Evolutionary conservation across 2,888 invertebrate genomes (phyloP).

Genomic region (Schizaphis graminum): DNA sequence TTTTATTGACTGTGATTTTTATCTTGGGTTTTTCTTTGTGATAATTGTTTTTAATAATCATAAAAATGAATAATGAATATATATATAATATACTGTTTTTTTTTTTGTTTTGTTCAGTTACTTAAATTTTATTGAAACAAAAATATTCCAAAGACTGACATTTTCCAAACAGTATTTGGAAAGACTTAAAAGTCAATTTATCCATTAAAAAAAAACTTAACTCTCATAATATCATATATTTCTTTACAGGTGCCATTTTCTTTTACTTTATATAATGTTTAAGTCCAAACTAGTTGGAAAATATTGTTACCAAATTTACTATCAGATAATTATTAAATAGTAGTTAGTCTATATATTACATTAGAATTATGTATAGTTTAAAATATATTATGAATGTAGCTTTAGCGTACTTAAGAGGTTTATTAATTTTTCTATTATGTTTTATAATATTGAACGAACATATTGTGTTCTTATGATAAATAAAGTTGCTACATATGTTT

Average conservation of each 20-base stretch:
- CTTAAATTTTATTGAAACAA: conserved; percentile 62
- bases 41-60: conserved; percentile 55
- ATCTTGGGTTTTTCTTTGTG: conserved; percentile 63
- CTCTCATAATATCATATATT: conserved; percentile 58
- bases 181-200: conserved; percentile 65
- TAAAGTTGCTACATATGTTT: conserved; percentile 48
- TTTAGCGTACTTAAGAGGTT: conserved; percentile 56
- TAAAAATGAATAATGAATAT: conserved; percentile 27
- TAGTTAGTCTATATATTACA: conserved; percentile 54
- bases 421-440: conserved; percentile 60
- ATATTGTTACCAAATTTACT: conserved; percentile 65
- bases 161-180: conserved; percentile 65
- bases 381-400: conserved; percentile 28
- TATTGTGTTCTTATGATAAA: conserved; percentile 55
- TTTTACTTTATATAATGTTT: conserved; percentile 52
- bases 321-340: conserved; percentile 59
- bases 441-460: conserved; percentile 47
- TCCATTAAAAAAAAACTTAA: conserved; percentile 41
- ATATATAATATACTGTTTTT: conserved; percentile 19
- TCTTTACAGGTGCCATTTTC: conserved; percentile 65
- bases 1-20: conserved; percentile 65
- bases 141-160: conserved; percentile 65
- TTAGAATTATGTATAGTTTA: conserved; percentile 54
- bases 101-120: conserved; percentile 56
- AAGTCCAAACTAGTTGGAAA: conserved; percentile 62